These are phyloP conservation scores for Cotesia congregata DNA, from an alignment of 2,888 invertebrate species.

Conservation along the genomic window DNA sequence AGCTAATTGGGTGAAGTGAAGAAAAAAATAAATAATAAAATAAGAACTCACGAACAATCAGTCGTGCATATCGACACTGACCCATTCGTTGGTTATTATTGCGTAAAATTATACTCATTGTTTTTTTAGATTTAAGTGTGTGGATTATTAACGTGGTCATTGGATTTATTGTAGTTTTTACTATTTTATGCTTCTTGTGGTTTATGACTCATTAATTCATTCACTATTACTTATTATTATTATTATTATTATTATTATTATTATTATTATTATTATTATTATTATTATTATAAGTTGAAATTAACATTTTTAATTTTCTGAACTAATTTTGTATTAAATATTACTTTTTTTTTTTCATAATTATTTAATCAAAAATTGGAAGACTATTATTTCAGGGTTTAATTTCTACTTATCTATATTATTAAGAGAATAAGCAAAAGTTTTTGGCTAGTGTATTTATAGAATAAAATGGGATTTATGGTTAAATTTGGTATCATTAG, in stretches of 20 bases:
- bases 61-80: conserved; percentile 58
- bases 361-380: no score
- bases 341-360: no score
- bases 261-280: no score
- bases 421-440: no score
- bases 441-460: no score
- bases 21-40: not conserved
- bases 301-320: no score
- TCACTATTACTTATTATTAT: not conserved
- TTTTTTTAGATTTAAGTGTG: not conserved
- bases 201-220: not conserved
- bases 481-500: no score
- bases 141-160: not conserved
- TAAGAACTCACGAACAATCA: conserved; percentile 34
- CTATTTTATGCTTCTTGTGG: not conserved
- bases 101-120: conserved; percentile 32
- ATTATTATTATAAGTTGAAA: not conserved
- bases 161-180: not conserved
- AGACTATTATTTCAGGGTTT: no score
- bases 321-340: no score
- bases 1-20: not conserved
- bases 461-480: no score
- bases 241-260: no score
- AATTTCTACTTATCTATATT: no score
- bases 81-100: conserved; percentile 51